Evolutionary conservation across 2,888 invertebrate species (phyloP), one percentile per base, ranked within the genome.

Genomic region (Julus scandinavius): DNA sequence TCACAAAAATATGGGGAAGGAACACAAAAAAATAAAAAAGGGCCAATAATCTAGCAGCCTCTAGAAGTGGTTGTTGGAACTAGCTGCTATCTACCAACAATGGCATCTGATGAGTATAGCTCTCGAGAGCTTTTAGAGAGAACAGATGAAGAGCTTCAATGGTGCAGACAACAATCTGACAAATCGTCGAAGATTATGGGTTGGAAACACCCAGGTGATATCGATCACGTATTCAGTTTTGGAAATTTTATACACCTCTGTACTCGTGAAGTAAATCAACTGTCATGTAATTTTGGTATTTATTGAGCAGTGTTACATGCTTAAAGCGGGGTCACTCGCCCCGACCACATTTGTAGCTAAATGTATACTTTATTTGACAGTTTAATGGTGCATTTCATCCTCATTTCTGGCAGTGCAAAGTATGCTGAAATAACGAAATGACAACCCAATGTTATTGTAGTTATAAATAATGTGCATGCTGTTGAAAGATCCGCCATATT

Each of bases 131-230:
- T 7, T 20, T 72, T 72, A 6, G 54, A 72, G 20, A 29, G 72
- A 9, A 13, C 80, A 80, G 80, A 80, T 80, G 80, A 80, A 80
- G 80, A 15, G 80, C 80, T 80, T 80, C 38, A 80, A 80, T 38
- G 80, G 80, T 80, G 80, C 80, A 80, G 80, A 80, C 80, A 80
- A 80, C 29, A 29, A 80, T 80, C 80, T 80, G 80, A 29, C 80
- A 80, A 40, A 80, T 80, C 20, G 9, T 7, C 11, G 80, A 15
- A 2, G 38, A 29, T 80, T 40, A 38, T 40, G 15, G 80, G 15
- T 29, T 38, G 13, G 38, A 80, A 80, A 80, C 29, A 80, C 80
- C 80, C 80, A 80, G 80, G 80, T 15, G 80, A 80, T 80, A 80
- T 40, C 80, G 38, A 80, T 80, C 80, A 80, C 58, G 3, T 9